These are phyloP conservation scores for Collichthys lucidus DNA, from an alignment of 2,113 vertebrate species.

Conservation along the genomic window DNA sequence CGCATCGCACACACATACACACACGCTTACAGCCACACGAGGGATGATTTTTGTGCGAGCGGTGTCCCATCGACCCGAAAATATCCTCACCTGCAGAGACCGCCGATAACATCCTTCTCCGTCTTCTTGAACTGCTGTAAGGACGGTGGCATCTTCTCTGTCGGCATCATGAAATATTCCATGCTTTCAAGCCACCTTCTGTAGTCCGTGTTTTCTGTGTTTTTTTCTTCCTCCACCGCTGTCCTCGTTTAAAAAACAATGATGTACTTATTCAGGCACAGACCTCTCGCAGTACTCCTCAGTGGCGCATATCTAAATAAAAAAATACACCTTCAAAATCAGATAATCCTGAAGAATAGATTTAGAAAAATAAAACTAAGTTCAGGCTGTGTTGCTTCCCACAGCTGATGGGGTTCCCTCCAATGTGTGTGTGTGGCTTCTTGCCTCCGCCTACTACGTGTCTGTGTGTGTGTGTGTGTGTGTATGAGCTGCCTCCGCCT, in stretches of 20 bases:
- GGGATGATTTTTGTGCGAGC: constrained; percentile 21
- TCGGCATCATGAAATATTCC: constrained; percentile 95
- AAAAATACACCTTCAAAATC: background rate
- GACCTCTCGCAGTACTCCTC: background rate
- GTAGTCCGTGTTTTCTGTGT: constrained; percentile 49
- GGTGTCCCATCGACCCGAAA: background rate
- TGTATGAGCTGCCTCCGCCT: constrained; percentile 59
- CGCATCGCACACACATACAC: constrained; percentile 44
- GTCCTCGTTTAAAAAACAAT: background rate
- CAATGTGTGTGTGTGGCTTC: constrained; percentile 74
- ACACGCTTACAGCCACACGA: constrained; percentile 32
- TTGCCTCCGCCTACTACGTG: constrained; percentile 80
- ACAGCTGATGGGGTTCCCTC: constrained; percentile 85
- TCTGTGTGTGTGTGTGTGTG: constrained; percentile 71
- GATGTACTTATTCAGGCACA: background rate
- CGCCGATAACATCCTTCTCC: constrained; percentile 93
- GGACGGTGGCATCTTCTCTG: constrained; percentile 88
- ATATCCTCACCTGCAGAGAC: constrained; percentile 89
- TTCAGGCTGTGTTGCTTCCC: constrained; percentile 70
- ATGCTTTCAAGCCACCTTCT: constrained; percentile 82
- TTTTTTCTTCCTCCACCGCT: constrained; percentile 48
- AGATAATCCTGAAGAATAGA: background rate
- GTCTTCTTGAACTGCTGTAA: constrained; percentile 93
- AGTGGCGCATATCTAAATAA: constrained; percentile 16
- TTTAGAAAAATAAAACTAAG: constrained; percentile 60